phyloP scores from a whole-genome alignment of 2,888 invertebrate genomes.

The Idaea biselata region DNA sequence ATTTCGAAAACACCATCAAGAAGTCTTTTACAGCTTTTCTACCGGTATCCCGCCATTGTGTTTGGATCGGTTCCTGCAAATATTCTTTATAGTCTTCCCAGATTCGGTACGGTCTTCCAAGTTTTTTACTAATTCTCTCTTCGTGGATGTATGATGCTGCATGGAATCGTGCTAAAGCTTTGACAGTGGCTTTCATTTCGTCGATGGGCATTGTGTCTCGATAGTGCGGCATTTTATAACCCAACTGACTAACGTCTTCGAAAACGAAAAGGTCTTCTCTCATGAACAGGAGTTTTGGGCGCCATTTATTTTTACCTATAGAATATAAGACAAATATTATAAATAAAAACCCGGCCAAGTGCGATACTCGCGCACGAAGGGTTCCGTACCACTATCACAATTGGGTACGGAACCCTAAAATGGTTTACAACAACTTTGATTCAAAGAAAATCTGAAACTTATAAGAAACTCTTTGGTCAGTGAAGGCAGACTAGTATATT shows the following conservation, averaged over 20 bases:
- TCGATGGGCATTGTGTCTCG: constrained; percentile 50
- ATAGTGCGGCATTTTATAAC: constrained; percentile 56
- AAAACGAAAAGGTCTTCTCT: constrained; percentile 63
- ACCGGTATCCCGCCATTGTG: constrained; percentile 59
- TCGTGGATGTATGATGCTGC: constrained; percentile 73
- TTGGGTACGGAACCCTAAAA: too few relatives aligned
- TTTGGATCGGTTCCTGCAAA: constrained; percentile 49
- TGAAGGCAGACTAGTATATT: too few relatives aligned
- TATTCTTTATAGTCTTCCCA: constrained; percentile 59
- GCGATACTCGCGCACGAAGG: too few relatives aligned
- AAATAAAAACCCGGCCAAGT: too few relatives aligned
- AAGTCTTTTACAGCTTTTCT: constrained; percentile 59
- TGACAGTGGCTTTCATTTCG: constrained; percentile 61
- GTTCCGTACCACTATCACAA: too few relatives aligned
- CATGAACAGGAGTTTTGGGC: constrained; percentile 48
- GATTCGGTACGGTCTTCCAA: constrained; percentile 55
- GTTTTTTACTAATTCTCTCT: constrained; percentile 53
- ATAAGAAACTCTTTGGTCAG: too few relatives aligned
- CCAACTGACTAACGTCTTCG: constrained; percentile 57
- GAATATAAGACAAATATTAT: constrained; percentile 8
- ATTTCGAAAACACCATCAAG: constrained; percentile 55
- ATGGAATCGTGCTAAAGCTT: constrained; percentile 73
- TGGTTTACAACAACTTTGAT: too few relatives aligned
- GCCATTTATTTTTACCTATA: constrained; percentile 55
- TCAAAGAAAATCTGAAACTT: too few relatives aligned